These are phyloP conservation scores for Rhea pennata DNA, from an alignment of 2,113 vertebrate species.

Conservation along the genomic window DNA sequence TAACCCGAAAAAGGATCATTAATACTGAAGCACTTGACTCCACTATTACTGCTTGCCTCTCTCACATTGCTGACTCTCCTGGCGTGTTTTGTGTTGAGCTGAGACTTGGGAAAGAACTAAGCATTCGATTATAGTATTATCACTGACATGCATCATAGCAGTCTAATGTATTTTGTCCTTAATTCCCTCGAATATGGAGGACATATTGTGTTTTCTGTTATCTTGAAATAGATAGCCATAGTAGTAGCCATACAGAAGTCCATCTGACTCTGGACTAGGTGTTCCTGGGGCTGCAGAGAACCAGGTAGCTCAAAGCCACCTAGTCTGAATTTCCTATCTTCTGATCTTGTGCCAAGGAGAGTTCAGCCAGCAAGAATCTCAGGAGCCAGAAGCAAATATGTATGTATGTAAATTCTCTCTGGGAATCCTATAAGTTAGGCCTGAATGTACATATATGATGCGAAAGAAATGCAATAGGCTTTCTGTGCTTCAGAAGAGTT, in stretches of 20 bases:
- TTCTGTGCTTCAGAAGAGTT: neutral
- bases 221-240: neutral
- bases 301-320: neutral
- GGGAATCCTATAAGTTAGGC: neutral
- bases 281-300: neutral
- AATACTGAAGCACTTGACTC: neutral
- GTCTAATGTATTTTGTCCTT: neutral
- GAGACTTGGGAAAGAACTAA: neutral
- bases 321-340: neutral
- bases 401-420: neutral
- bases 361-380: neutral
- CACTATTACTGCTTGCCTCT: neutral
- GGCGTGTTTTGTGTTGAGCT: neutral
- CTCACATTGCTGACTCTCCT: neutral
- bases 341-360: neutral
- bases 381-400: neutral
- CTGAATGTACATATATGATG: neutral
- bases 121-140: neutral
- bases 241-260: neutral
- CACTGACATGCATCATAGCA: neutral
- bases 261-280: neutral
- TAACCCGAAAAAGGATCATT: neutral
- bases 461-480: neutral
- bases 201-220: rapidly evolving
- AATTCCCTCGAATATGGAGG: neutral